These are phyloP conservation scores for Tragelaphus eurycerus DNA, from an alignment of 2,797 vertebrate species.

Conservation along the genomic window DNA sequence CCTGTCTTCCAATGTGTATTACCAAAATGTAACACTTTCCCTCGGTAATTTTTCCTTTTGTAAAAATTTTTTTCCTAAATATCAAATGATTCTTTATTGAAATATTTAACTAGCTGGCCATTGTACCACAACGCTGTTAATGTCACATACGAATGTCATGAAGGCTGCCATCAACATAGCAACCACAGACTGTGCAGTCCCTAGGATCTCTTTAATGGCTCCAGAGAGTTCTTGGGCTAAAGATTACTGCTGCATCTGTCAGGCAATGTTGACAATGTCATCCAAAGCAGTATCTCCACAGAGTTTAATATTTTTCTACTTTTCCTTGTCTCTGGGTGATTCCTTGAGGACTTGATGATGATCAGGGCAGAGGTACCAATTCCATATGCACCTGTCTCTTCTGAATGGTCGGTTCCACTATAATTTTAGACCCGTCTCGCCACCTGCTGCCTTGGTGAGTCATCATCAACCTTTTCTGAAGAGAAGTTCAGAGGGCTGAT, in stretches of 20 bases:
- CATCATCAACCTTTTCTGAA: neutral
- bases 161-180: neutral
- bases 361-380: neutral
- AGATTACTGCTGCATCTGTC: neutral
- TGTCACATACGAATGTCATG: neutral
- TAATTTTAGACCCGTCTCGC: neutral
- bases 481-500: neutral
- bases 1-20: neutral
- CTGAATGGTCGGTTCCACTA: neutral
- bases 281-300: neutral
- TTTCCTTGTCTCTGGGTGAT: neutral
- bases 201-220: neutral
- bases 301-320: neutral
- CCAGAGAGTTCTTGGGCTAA: neutral
- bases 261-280: neutral
- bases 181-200: neutral
- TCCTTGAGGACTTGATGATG: neutral
- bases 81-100: neutral
- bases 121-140: neutral
- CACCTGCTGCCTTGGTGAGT: neutral
- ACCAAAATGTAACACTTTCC: slow-evolving; percentile 40
- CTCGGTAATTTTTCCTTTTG: neutral
- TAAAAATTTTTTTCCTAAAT: neutral
- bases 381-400: neutral
- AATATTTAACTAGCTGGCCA: neutral